Evolutionary conservation across 2,113 vertebrate species (phyloP), one percentile per base, ranked within the genome.

Genomic region (Geothlypis trichas): DNA sequence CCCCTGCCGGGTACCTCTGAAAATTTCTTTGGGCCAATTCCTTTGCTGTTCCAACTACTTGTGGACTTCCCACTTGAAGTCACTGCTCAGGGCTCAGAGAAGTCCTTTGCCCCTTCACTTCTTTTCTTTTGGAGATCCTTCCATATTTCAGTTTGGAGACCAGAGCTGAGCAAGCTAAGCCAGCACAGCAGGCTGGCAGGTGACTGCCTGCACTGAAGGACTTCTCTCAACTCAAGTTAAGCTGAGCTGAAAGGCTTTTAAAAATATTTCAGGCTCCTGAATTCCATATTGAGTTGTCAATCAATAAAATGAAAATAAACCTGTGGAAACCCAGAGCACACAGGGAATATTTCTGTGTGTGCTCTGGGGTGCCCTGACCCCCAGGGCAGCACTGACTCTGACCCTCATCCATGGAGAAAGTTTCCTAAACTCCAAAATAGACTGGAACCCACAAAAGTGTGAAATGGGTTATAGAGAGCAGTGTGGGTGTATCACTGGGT

Each of bases 21-120:
- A 78, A 71, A 41, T 86, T 76, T 47, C 61, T 85, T 89, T 78
- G 30, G 52, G 54, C 31, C 37, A 84, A 35, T 78, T 88, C 15
- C 49, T 22, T 59, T 72, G 20, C 35, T 52, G 16, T 26, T 55
- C 35, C 52, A 82, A 2, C 37, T 72, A 42, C 33, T 11, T 7
- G 9, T 4, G 49, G 10, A 21, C 11, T 73, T 44, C 17, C 13
- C 19, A 51, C 0, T 0, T 30, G 24, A 77, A 37, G 28, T 10
- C 57, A 86, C n/a, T 10, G 26, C 35, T 41, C 31, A 23, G 33
- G 18, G 24, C 51, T 78, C 0, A 0, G 30, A 33, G 46, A 54
- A 18, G 5, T 15, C 21, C 15, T n/a, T 37, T 66, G 26, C 8
- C 10, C 27, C 37, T 83, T 77, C 3, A 3, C 13, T 69, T 59